These are phyloP conservation scores for Cnemophilus loriae DNA, from an alignment of 2,113 vertebrate genomes.

Conservation along the genomic window DNA sequence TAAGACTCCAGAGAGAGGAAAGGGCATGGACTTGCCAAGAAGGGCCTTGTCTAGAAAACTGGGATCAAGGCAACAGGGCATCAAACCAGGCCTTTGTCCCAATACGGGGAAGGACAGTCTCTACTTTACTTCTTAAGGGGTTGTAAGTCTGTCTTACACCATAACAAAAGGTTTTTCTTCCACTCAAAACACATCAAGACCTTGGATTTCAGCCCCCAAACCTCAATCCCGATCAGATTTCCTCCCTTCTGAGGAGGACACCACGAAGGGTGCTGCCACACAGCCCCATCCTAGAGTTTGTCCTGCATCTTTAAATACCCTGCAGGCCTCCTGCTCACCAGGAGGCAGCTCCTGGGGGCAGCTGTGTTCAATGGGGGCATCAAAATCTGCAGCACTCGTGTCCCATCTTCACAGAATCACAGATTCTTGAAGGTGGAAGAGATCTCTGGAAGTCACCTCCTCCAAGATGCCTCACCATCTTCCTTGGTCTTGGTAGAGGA, in stretches of 20 bases:
- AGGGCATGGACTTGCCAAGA: background rate
- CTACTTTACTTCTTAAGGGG: background rate
- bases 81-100: background rate
- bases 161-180: background rate
- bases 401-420: background rate
- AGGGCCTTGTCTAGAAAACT: background rate
- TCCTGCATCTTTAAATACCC: background rate
- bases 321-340: background rate
- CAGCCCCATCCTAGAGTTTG: background rate
- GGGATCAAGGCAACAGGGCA: background rate
- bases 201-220: background rate
- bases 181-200: background rate
- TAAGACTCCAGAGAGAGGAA: background rate
- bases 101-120: background rate
- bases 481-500: background rate
- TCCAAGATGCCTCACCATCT: background rate
- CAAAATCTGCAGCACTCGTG: background rate
- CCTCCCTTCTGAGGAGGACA: background rate
- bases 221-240: background rate
- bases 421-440: background rate
- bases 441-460: background rate
- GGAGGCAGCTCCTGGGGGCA: background rate
- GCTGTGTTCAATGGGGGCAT: accelerated
- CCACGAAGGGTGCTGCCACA: background rate
- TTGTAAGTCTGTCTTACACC: background rate